These are phyloP conservation scores for Uromys caudimaculatus DNA, from an alignment of 2,797 vertebrate genomes.

Conservation along the genomic window DNA sequence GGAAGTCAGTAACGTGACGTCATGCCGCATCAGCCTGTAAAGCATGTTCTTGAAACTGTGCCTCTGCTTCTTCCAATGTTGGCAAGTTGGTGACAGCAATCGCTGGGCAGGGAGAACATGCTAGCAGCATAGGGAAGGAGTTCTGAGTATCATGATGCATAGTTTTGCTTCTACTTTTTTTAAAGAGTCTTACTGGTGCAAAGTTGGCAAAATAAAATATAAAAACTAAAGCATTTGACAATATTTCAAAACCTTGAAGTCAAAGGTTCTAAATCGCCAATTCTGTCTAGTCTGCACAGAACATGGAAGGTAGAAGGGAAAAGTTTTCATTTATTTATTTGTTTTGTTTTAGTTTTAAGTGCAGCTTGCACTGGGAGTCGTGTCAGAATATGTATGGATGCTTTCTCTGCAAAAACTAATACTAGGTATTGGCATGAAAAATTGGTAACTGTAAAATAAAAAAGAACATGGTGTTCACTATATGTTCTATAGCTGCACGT, in stretches of 20 bases:
- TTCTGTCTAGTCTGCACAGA: background rate
- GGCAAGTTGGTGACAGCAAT: background rate
- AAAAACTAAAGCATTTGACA: background rate
- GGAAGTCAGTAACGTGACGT: background rate
- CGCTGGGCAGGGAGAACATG: background rate
- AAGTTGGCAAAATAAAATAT: background rate
- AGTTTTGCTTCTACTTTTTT: background rate
- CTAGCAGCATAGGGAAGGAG: background rate
- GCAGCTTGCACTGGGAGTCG: background rate
- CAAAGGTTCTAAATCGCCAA: background rate
- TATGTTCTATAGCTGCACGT: background rate
- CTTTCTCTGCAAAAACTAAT: background rate
- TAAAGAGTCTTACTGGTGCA: background rate
- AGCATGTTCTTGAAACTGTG: background rate
- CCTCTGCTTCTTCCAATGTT: background rate
- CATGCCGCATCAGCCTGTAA: rapidly evolving
- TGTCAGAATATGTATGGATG: background rate
- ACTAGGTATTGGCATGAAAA: background rate
- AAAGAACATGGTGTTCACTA: background rate
- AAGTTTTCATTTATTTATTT: background rate
- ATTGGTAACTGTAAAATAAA: background rate
- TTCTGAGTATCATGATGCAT: background rate
- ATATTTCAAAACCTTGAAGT: background rate
- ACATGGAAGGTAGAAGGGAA: background rate
- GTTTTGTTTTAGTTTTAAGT: background rate